Percentiles rank a stretch among this genome's conserved stretches.
phyloP scores from a whole-genome alignment of 2,797 vertebrate species.

The Hoplostethus atlanticus region DNA sequence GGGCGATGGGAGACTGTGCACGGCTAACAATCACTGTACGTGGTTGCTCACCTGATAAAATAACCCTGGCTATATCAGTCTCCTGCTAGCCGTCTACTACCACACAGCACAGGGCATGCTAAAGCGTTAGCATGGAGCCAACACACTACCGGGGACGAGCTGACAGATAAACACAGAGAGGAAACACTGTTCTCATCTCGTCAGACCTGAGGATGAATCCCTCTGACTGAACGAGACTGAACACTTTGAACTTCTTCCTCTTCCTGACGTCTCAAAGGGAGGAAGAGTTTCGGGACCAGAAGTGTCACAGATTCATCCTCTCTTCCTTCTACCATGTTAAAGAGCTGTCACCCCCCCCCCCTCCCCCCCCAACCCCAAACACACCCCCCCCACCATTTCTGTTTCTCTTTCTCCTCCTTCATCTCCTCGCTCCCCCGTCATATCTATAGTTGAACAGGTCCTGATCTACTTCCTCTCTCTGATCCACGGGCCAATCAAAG shows the following conservation, averaged over 20 bases:
- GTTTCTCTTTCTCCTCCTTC: not conserved
- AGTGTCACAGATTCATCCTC: constrained; percentile 22
- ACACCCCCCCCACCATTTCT: no score
- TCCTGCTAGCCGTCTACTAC: no score
- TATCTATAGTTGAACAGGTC: constrained; percentile 38
- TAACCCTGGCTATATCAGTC: no score
- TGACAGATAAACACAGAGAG: constrained; percentile 5
- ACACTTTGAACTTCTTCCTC: constrained; percentile 26
- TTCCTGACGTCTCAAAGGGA: constrained; percentile 32
- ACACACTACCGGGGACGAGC: not conserved
- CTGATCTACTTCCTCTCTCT: constrained; percentile 45
- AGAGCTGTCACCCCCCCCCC: no score
- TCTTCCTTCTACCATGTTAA: not conserved
- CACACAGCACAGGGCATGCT: no score
- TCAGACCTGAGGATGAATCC: constrained; percentile 29
- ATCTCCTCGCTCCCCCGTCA: constrained; percentile 2
- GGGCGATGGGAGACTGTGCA: no score
- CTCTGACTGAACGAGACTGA: constrained; percentile 18
- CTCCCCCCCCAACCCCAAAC: no score
- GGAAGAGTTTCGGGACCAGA: constrained; percentile 23
- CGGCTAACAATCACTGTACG: no score
- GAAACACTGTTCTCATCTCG: constrained; percentile 17
- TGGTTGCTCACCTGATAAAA: no score
- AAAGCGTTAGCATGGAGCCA: no score
- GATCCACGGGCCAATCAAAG: constrained; percentile 38